Base-by-base conservation (phyloP, 2,888 invertebrate genomes). In the Noctua comes region DNA sequence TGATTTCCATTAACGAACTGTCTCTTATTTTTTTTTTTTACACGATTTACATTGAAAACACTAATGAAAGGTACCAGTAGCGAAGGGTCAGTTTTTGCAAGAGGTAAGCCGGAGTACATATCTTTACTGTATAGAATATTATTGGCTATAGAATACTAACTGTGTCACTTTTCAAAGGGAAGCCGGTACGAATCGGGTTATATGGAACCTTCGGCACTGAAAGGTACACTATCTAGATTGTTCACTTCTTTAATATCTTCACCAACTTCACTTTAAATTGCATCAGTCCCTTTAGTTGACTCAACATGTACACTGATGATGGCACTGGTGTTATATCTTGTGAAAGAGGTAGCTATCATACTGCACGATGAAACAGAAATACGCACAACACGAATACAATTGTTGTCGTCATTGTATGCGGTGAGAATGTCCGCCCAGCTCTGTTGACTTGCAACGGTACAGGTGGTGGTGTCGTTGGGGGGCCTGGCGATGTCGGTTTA, bases 11-110 rank as follows among this genome's bases (percentile, higher is more conserved):
- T 8, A 54, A 74, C 43, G 1, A 74, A 0, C 1, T 57, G 1
- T 2, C 24, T 57, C 43, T 36, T 74, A 2, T 1, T 31, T 73
- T 73, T 73, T 73, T 73, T 18, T 57, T 36, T 18, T n/a, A 54
- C 54, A 43, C 13, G 24, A 21, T 73, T 24, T 74, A 24, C 3
- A n/a, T 21, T 31, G 10, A 31, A 43, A 54, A 4, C 24, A 43
- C 7, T 18, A 40, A n/a, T 11, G 18, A 27, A 48, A 36, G 3
- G 46, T 31, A n/a, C n/a, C n/a, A n/a, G n/a, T n/a, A n/a, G n/a
- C n/a, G n/a, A n/a, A n/a, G n/a, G n/a, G n/a, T n/a, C n/a, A n/a
- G n/a, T n/a, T n/a, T n/a, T n/a, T n/a, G n/a, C n/a, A n/a, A n/a
- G n/a, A n/a, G n/a, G n/a, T n/a, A n/a, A n/a, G n/a, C n/a, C n/a